A percentile compares a stretch with the other conserved stretches of the same genome.
Conservation (phyloP, 2,888 invertebrate species). For the Pedicia rivosa region DNA sequence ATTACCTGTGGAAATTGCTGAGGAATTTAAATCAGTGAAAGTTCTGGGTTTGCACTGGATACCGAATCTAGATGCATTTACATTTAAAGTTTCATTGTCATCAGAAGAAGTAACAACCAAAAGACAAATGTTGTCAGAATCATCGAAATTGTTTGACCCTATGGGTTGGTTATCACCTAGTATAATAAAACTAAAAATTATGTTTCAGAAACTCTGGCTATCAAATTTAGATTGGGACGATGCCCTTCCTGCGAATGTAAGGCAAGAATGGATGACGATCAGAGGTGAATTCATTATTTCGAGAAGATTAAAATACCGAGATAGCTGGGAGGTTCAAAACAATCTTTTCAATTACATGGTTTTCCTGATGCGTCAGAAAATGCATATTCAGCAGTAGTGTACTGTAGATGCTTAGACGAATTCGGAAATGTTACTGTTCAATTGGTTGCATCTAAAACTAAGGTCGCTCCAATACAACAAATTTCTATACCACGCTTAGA, state of each 20-base stretch:
- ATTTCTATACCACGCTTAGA: conserved; percentile 7
- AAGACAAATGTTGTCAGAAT: conserved; percentile 4
- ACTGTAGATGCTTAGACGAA: conserved; percentile 4
- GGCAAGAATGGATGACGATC: not conserved
- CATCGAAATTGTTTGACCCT: conserved; percentile 6
- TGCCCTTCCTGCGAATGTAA: conserved; percentile 2
- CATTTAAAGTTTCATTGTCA: too few relatives aligned
- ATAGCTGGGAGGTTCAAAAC: too few relatives aligned
- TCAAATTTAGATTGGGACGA: conserved; percentile 7
- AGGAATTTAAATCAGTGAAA: too few relatives aligned
- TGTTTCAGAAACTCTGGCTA: conserved; percentile 7
- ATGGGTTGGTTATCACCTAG: conserved; percentile 3
- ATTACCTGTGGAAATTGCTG: too few relatives aligned
- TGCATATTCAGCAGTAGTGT: conserved; percentile 8
- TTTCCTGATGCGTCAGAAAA: too few relatives aligned
- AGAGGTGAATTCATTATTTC: too few relatives aligned
- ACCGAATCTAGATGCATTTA: too few relatives aligned
- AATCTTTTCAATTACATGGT: too few relatives aligned
- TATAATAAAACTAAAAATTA: conserved; percentile 6
- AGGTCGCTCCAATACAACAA: conserved; percentile 7
- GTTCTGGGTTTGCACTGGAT: too few relatives aligned
- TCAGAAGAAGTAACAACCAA: not conserved
- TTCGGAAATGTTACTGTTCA: conserved; percentile 4
- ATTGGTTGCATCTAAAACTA: conserved; percentile 8
- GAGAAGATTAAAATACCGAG: too few relatives aligned